Percentiles rank a stretch among this genome's conserved stretches.
Conservation (phyloP, 2,888 invertebrate species). For the Barypeithes pellucidus region DNA sequence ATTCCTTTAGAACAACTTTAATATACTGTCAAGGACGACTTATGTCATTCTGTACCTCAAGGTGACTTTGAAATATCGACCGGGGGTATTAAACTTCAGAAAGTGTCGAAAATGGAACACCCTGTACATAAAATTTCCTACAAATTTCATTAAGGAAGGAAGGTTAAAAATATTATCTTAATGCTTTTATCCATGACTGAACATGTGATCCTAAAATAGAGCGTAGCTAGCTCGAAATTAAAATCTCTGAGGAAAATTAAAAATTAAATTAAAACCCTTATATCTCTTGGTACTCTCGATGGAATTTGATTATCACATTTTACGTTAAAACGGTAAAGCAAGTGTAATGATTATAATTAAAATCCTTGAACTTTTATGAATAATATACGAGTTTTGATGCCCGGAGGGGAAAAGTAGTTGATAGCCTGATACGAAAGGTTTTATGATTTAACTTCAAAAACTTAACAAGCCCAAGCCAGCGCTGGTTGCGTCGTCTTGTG, state of each 20-base stretch:
- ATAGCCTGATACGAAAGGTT: no score
- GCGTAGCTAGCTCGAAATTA: slow-evolving; percentile 9
- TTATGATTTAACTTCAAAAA: no score
- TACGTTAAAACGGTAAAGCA: not conserved
- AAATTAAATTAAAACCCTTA: slow-evolving; percentile 30
- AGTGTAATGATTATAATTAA: slow-evolving; percentile 4
- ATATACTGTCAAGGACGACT: no score
- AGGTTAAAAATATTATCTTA: slow-evolving; percentile 9
- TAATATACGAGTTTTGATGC: not conserved
- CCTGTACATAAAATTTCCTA: no score
- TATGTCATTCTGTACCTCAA: no score
- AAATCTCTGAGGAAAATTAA: slow-evolving; percentile 20
- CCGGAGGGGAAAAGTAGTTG: no score
- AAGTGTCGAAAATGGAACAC: no score
- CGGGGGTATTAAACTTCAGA: no score
- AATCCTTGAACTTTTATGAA: not conserved
- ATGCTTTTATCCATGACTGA: slow-evolving; percentile 17
- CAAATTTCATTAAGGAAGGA: not conserved
- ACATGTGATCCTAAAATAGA: not conserved
- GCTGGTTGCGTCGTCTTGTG: no score
- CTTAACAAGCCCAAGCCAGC: no score
- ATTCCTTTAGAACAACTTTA: no score
- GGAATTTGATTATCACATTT: slow-evolving; percentile 7
- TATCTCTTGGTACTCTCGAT: slow-evolving; percentile 7
- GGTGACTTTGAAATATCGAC: no score